Conservation (phyloP, 2,888 invertebrate genomes). For the Thecocarcelia acutangulata region DNA sequence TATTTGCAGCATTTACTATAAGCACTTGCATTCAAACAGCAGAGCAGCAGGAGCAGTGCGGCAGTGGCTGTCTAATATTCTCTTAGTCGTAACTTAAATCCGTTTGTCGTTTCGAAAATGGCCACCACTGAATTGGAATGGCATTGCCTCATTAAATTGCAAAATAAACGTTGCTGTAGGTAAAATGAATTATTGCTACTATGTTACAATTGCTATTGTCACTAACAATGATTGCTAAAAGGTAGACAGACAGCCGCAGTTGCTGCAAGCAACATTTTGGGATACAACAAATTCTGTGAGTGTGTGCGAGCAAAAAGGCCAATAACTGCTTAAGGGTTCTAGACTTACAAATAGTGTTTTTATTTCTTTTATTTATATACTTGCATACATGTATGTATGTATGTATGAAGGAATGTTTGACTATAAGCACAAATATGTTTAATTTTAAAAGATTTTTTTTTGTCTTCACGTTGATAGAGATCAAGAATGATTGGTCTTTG, state of each 20-base stretch:
- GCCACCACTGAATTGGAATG: conserved; percentile 56
- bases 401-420: neutral
- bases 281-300: neutral
- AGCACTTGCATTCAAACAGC: neutral
- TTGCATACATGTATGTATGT: neutral
- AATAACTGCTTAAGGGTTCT: conserved; percentile 54
- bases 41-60: conserved; percentile 54
- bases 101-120: conserved; percentile 36
- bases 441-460: conserved; percentile 28
- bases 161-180: conserved; percentile 68
- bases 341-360: conserved; percentile 49
- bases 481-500: conserved; percentile 30
- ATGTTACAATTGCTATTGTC: conserved; percentile 69
- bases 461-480: conserved; percentile 36
- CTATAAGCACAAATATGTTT: conserved; percentile 8
- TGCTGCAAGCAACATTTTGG: conserved; percentile 35
- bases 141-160: conserved; percentile 66
- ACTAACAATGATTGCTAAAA: conserved; percentile 66
- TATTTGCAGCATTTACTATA: conserved; percentile 37
- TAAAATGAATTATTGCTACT: conserved; percentile 70
- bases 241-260: conserved; percentile 52
- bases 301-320: neutral
- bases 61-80: conserved; percentile 53
- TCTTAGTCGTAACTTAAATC: conserved; percentile 4
- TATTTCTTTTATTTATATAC: conserved; percentile 17